Evolutionary conservation across 2,888 invertebrate species (phyloP), one percentile per base, ranked within the genome.

Genomic region (Mythimna pallens): DNA sequence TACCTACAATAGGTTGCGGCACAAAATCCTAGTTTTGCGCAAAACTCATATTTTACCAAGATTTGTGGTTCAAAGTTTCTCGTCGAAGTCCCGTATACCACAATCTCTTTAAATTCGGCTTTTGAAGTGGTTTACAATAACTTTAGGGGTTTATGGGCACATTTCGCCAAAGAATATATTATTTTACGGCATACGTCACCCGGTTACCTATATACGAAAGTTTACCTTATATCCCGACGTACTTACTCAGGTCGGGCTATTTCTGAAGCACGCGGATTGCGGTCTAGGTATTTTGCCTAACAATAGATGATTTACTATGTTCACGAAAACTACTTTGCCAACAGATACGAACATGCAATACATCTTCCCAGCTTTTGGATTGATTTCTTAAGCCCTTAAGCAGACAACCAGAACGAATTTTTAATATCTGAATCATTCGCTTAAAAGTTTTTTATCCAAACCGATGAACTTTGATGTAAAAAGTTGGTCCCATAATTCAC

Each of bases 391-490:
- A 63, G 20, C 43, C n/a, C 43, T 10, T 43, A 73, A 76, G 74
- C 80, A 72, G 73, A 82, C 73, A 76, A 84, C 72, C 47, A 20
- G 17, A 47, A 84, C 85, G 36, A 12, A 78, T 78, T 55, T 78
- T 76, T 87, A 86, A 90, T 89, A 90, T 91, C 87, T 87, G 89
- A 89, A 73, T 87, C 87, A 79, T 76, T 81, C 61, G 77, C 81
- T 75, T 72, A 76, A 88, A 92, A 93, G 86, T 74, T 90, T 91
- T 50, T 14, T 65, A 65, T 82, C 74, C 83, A 82, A 86, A 88
- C 86, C 86, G 83, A 87, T 89, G 88, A 88, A 88, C 90, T 88
- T 88, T 91, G 90, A 93, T 93, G 91, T 92, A 90, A 92, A 94
- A 94, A 94, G 90, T 94, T 94, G 82, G 68, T 81, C 82, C 83